These are phyloP conservation scores for Scrobipalpa costella DNA, from an alignment of 2,888 invertebrate species.

Conservation along the genomic window DNA sequence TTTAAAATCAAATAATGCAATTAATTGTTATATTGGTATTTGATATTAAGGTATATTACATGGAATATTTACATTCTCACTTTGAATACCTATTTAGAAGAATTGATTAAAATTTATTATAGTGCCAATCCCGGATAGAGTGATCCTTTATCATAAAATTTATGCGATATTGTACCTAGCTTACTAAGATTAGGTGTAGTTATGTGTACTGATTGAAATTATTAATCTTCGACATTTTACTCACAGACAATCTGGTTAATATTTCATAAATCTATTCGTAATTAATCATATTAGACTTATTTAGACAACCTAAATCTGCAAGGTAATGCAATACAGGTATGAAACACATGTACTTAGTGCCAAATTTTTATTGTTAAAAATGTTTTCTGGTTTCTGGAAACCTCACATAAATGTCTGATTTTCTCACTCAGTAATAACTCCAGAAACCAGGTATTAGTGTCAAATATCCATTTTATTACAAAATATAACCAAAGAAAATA, in stretches of 20 bases:
- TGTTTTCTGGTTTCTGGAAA: slow-evolving; percentile 32
- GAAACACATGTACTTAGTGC: slow-evolving; percentile 47
- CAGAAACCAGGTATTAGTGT: slow-evolving; percentile 26
- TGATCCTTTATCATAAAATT: slow-evolving; percentile 56
- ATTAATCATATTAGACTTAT: slow-evolving; percentile 27
- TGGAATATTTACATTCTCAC: slow-evolving; percentile 58
- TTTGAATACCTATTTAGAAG: slow-evolving; percentile 49
- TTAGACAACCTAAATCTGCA: slow-evolving; percentile 43
- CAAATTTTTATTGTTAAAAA: slow-evolving; percentile 54
- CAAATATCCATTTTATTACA: slow-evolving; percentile 37
- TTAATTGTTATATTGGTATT: slow-evolving; percentile 70
- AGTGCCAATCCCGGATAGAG: slow-evolving; percentile 69
- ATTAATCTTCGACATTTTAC: slow-evolving; percentile 33
- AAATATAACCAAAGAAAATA: slow-evolving; percentile 33
- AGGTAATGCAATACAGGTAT: slow-evolving; percentile 47
- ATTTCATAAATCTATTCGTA: slow-evolving; percentile 28
- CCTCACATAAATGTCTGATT: slow-evolving; percentile 23
- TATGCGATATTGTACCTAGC: slow-evolving; percentile 61
- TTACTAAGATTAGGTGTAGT: slow-evolving; percentile 67
- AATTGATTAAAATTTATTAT: slow-evolving; percentile 53
- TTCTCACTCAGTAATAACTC: background rate
- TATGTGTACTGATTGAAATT: slow-evolving; percentile 54
- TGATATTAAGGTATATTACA: slow-evolving; percentile 61
- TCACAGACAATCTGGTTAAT: slow-evolving; percentile 41
- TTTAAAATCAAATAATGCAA: slow-evolving; percentile 63